Evolutionary conservation across 2,113 vertebrate genomes (phyloP), one percentile per base, ranked within the genome.

Genomic region (Hemibagrus wyckioides): DNA sequence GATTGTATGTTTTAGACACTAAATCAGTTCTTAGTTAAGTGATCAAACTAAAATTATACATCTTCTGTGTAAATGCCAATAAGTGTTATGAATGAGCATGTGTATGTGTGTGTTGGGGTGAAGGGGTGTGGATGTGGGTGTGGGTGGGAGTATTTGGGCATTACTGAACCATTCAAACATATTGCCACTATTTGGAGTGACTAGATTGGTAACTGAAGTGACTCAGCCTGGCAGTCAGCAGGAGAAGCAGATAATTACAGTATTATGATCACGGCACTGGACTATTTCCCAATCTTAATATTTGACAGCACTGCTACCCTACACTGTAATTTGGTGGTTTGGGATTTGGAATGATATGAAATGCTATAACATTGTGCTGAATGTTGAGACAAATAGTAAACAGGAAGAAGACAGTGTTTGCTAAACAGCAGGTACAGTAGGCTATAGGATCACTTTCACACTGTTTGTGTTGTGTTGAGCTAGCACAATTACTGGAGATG

Each of bases 1-100:
- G 44, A 81, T 69, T 79, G 15, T 52, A 4, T 36, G 11, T 50
- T 80, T 41, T 28, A 41, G 56, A 30, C 33, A 39, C 59, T 48
- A 63, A 67, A 86, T 52, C 56, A 56, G 52, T 52, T 73, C 48
- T 73, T 56, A 65, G 54, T 54, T 36, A 84, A 84, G 33, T 84
- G 75, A 88, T 84, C 39, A 83, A 52, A 30, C 54, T 83, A 77
- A 80, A 86, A 86, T 88, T 17, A 86, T 57, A 75, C 56, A n/a
- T 30, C 76, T 36, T 83, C 77, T 85, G 75, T 83, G 71, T 80
- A 44, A 81, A 36, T 17, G 8, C 25, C 39, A 19, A 82, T 44
- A 39, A 82, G 80, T 48, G 65, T 71, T 48, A 48, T 7, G 44
- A 48, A 48, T 48, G 44, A 48, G 2, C 44, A 48, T 48, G 44